These are phyloP conservation scores for Polypedilum vanderplanki DNA, from an alignment of 1,140 invertebrate genomes.

Conservation along the genomic window DNA sequence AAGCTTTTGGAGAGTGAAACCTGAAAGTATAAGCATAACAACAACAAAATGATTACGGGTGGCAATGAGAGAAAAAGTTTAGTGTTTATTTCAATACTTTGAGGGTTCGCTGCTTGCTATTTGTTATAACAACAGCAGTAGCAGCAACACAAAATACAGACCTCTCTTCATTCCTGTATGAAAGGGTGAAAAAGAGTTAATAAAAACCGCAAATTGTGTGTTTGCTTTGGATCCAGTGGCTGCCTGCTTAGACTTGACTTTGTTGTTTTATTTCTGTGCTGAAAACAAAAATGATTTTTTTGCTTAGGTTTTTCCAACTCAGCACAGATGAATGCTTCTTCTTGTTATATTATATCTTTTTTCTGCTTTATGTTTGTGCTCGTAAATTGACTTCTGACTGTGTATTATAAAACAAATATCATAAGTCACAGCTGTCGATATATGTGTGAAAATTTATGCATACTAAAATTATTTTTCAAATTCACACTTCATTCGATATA, in stretches of 20 bases:
- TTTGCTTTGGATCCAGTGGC: slow-evolving; percentile 1
- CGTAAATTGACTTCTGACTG: not conserved
- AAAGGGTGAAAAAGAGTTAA: not conserved
- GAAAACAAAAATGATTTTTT: not conserved
- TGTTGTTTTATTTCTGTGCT: not conserved
- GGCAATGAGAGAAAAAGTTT: not conserved
- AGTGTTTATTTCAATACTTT: slow-evolving; percentile 19
- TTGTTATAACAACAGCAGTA: not conserved
- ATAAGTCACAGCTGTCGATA: not conserved
- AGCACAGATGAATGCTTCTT: slow-evolving; percentile 12
- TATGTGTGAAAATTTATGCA: not conserved
- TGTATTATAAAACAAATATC: not conserved
- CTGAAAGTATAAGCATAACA: too few relatives aligned
- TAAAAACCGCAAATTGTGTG: slow-evolving; percentile 24
- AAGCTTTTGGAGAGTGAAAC: too few relatives aligned
- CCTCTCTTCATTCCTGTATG: not conserved
- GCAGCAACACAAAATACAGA: not conserved
- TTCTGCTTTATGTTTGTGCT: not conserved
- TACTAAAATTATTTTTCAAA: too few relatives aligned
- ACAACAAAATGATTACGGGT: too few relatives aligned
- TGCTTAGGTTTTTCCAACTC: not conserved
- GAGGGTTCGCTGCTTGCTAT: not conserved
- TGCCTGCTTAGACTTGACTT: not conserved
- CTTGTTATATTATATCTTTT: not conserved
- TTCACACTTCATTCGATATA: too few relatives aligned